These are phyloP conservation scores for Myxocyprinus asiaticus DNA, from an alignment of 2,113 vertebrate species.

Conservation along the genomic window DNA sequence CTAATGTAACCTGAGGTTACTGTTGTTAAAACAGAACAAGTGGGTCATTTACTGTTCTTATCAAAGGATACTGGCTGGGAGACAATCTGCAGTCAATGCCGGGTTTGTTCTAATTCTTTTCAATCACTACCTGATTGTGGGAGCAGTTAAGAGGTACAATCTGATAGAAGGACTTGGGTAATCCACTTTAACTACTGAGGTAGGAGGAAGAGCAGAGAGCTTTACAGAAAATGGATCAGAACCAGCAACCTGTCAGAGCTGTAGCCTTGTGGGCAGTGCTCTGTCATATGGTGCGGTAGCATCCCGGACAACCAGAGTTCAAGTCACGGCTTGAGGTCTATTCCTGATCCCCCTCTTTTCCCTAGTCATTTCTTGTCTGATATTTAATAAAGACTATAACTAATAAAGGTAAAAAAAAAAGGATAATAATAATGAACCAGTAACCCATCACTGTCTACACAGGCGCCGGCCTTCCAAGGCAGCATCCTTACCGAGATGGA, in stretches of 20 bases:
- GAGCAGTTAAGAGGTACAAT: slow-evolving; percentile 40
- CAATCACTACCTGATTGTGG: slow-evolving; percentile 41
- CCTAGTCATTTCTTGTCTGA: too few species aligned
- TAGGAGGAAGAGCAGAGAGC: slow-evolving; percentile 15
- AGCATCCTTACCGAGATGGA: too few species aligned
- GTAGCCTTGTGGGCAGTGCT: too few species aligned
- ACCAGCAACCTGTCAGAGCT: neutral
- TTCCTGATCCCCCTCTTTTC: too few species aligned
- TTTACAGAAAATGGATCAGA: slow-evolving; percentile 37
- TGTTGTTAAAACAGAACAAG: slow-evolving; percentile 46
- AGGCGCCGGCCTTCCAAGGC: neutral
- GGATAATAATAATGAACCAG: too few species aligned
- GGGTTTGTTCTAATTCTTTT: slow-evolving; percentile 40
- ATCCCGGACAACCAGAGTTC: too few species aligned
- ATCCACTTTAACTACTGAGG: slow-evolving; percentile 24
- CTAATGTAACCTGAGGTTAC: slow-evolving; percentile 39
- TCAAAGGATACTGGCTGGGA: slow-evolving; percentile 36
- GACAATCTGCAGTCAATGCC: slow-evolving; percentile 37
- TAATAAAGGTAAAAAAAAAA: too few species aligned
- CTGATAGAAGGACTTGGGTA: slow-evolving; percentile 35
- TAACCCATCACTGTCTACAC: neutral
- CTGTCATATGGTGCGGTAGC: too few species aligned
- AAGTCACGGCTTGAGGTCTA: too few species aligned
- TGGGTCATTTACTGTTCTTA: slow-evolving; percentile 51
- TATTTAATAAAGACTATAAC: too few species aligned